phyloP scores from a whole-genome alignment of 2,113 vertebrate genomes.

The Bubo bubo region DNA sequence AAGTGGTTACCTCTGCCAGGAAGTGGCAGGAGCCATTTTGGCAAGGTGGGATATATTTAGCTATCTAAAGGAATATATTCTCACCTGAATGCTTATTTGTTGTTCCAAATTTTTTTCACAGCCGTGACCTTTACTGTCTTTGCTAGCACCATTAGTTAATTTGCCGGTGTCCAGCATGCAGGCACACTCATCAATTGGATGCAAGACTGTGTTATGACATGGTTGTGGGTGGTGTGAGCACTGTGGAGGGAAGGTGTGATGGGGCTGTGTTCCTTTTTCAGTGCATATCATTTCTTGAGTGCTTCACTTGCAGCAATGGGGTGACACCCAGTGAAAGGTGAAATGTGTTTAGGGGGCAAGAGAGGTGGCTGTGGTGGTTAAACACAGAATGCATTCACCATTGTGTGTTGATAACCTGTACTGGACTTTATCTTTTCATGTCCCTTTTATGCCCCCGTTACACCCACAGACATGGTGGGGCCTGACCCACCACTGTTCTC shows the following conservation, averaged over 20 bases:
- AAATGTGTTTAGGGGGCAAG: background rate
- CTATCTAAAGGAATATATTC: background rate
- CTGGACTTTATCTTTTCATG: background rate
- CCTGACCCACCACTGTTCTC: background rate
- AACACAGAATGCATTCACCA: background rate
- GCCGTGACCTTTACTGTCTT: background rate
- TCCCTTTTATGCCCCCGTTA: background rate
- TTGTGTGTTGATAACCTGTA: background rate
- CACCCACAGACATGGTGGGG: background rate
- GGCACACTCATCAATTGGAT: background rate
- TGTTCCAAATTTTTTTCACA: background rate
- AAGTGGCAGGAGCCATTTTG: background rate
- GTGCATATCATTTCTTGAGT: background rate
- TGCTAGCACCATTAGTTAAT: background rate
- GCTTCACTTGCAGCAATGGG: background rate
- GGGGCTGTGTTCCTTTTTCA: background rate
- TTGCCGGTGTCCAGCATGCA: background rate
- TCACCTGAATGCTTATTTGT: background rate
- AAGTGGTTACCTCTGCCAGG: background rate
- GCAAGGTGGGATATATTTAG: background rate
- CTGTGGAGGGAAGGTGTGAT: background rate
- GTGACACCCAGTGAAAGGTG: background rate
- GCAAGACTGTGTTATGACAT: background rate
- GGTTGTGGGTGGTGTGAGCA: background rate
- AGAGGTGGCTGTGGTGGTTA: background rate